Conservation (phyloP, 2,888 invertebrate species). For the Meghimatium bilineatum region DNA sequence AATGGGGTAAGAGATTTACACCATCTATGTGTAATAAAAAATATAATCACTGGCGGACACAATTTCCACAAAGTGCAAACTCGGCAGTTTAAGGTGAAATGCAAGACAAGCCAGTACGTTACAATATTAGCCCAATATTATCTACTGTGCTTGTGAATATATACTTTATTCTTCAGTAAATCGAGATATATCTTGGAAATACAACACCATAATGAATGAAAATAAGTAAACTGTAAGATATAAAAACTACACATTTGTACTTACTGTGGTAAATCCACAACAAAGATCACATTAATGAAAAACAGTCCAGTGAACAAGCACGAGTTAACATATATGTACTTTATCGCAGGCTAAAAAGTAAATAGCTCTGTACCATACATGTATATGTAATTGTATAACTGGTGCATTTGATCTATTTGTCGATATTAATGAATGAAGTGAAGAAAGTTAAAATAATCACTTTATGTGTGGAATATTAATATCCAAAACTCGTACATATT, state of each 20-base stretch:
- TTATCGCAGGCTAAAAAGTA: neutral
- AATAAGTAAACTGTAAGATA: neutral
- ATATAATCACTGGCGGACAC: neutral
- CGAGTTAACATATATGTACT: slow-evolving; percentile 4
- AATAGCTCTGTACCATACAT: neutral
- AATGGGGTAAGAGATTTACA: no score
- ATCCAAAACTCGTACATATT: neutral
- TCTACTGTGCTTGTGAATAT: neutral
- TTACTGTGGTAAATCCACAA: slow-evolving; percentile 10
- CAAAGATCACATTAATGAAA: neutral
- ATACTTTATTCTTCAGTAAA: neutral
- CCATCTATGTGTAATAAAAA: neutral
- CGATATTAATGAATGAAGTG: slow-evolving; percentile 28
- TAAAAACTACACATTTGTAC: neutral
- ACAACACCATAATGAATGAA: neutral
- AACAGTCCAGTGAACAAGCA: neutral
- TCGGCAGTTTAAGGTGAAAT: slow-evolving; percentile 19
- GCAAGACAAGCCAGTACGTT: neutral
- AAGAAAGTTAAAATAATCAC: slow-evolving; percentile 30
- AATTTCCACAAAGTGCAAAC: slow-evolving; percentile 4
- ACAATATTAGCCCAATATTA: neutral
- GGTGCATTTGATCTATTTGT: neutral
- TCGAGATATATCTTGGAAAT: neutral
- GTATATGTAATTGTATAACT: no score
- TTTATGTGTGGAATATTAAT: neutral